Evolutionary conservation across 2,113 vertebrate genomes (phyloP).

Genomic region (Tenebrosternarchus preto): DNA sequence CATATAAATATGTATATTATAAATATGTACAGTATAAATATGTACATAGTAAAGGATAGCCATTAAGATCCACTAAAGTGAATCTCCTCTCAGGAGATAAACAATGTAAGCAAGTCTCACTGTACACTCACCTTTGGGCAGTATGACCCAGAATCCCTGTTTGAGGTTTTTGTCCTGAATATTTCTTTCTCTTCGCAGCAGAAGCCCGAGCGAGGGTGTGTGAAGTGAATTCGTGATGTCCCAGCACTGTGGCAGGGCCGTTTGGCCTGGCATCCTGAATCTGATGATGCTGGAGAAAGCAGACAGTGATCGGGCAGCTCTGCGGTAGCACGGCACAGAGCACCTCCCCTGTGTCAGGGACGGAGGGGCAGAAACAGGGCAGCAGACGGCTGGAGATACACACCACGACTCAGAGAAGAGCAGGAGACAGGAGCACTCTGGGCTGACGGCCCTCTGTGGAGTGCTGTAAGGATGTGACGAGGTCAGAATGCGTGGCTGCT

Average conservation of each 20-base stretch:
- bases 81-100: neutral
- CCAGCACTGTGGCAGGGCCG: neutral
- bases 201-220: neutral
- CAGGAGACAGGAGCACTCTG: conserved; percentile 7
- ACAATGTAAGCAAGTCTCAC: too few species aligned
- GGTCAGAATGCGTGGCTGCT: neutral
- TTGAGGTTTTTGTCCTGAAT: neutral
- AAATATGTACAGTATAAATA: too few species aligned
- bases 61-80: too few species aligned
- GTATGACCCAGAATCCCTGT: too few species aligned
- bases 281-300: conserved; percentile 6
- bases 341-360: conserved; percentile 12
- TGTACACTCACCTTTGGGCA: too few species aligned
- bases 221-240: neutral
- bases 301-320: conserved; percentile 33
- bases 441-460: neutral
- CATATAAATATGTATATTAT: too few species aligned
- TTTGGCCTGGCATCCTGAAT: conserved; percentile 18
- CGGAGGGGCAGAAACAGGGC: neutral
- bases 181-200: neutral
- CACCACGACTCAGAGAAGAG: conserved; percentile 36
- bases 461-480: conserved; percentile 18
- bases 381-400: conserved; percentile 7
- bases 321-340: conserved; percentile 30
- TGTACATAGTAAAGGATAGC: too few species aligned